phyloP scores from a whole-genome alignment of 2,113 vertebrate genomes.

The Channa argus region DNA sequence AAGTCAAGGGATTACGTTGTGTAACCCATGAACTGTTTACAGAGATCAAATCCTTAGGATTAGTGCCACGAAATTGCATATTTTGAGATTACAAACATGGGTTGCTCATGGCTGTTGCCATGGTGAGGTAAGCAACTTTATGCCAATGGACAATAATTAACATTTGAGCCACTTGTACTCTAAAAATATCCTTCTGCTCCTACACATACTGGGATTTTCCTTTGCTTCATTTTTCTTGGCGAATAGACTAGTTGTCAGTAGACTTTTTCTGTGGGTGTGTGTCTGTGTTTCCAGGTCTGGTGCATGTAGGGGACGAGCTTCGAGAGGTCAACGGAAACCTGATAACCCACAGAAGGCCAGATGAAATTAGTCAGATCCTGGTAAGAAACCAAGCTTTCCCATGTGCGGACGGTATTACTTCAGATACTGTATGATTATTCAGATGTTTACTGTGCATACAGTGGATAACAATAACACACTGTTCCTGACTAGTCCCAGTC shows the following conservation, averaged over 20 bases:
- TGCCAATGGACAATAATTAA: constrained; percentile 9
- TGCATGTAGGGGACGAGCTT: constrained; percentile 94
- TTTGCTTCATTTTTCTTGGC: background rate
- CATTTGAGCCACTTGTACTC: background rate
- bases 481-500: constrained; percentile 88
- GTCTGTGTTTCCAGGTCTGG: constrained; percentile 86
- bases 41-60: constrained; percentile 76
- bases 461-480: constrained; percentile 9
- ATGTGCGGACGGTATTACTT: background rate
- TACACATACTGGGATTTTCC: background rate
- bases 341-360: constrained; percentile 91
- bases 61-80: constrained; percentile 74
- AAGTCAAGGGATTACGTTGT: constrained; percentile 67
- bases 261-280: constrained; percentile 29
- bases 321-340: constrained; percentile 94
- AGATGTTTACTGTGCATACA: background rate
- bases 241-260: background rate
- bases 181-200: constrained; percentile 1
- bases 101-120: constrained; percentile 48
- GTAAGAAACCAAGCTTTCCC: constrained; percentile 68
- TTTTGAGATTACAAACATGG: constrained; percentile 69
- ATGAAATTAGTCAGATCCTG: constrained; percentile 98
- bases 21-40: constrained; percentile 63
- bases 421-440: background rate
- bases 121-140: constrained; percentile 52